phyloP scores from a whole-genome alignment of 2,113 vertebrate genomes.

The Oriolus oriolus region DNA sequence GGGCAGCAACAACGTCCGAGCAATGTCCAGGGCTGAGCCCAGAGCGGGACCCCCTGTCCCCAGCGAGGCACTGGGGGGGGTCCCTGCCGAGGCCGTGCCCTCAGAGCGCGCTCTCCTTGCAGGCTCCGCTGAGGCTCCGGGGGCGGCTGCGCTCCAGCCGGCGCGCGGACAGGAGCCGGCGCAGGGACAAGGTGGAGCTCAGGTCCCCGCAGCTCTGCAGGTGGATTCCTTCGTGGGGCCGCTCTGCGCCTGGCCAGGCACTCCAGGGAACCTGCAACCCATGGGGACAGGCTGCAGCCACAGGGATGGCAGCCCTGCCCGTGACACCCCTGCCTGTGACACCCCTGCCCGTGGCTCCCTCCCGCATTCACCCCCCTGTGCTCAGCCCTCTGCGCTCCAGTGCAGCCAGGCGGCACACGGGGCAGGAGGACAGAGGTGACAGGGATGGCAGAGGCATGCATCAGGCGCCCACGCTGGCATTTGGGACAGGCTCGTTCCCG shows the following conservation, averaged over 20 bases:
- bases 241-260: conserved; percentile 64
- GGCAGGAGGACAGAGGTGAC: neutral
- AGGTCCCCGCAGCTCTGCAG: conserved; percentile 93
- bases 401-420: rapidly evolving
- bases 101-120: conserved; percentile 82
- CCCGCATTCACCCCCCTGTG: rapidly evolving
- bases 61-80: rapidly evolving
- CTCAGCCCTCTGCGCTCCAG: rapidly evolving
- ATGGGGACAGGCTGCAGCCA: neutral
- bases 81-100: neutral
- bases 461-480: rapidly evolving
- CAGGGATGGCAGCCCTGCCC: neutral
- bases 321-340: rapidly evolving
- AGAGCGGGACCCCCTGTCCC: rapidly evolving
- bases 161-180: conserved; percentile 74
- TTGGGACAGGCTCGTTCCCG: neutral
- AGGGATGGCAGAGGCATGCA: neutral
- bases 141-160: conserved; percentile 68
- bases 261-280: conserved; percentile 75
- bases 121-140: conserved; percentile 81
- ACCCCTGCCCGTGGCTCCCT: neutral
- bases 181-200: conserved; percentile 85
- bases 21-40: neutral
- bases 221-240: conserved; percentile 81
- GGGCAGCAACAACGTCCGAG: neutral